A percentile compares a stretch with the other conserved stretches of the same genome.
Conservation (phyloP, 2,797 vertebrate species). For the Catostomus latipinnis region DNA sequence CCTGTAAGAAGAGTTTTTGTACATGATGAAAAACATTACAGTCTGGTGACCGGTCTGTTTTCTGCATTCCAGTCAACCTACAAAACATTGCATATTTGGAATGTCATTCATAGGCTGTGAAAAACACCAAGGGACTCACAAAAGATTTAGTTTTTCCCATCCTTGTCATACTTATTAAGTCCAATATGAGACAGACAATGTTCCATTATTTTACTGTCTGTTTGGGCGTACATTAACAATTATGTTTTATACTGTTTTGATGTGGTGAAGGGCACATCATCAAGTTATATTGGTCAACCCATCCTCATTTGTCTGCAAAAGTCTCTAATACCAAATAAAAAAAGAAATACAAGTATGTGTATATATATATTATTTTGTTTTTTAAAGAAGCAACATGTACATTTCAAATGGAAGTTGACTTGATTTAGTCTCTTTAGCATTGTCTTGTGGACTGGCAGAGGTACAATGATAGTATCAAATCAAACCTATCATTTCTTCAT, state of each 20-base stretch:
- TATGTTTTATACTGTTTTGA: constrained; percentile 60
- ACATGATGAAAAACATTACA: constrained; percentile 53
- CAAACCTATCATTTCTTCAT: neutral
- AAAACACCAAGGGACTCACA: constrained; percentile 58
- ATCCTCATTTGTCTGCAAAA: constrained; percentile 16
- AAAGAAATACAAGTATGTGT: no score
- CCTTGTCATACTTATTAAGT: constrained; percentile 66
- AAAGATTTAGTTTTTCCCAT: constrained; percentile 66
- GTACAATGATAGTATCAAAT: neutral
- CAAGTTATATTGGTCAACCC: constrained; percentile 47
- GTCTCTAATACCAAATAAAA: neutral
- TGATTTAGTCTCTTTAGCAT: neutral
- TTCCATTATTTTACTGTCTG: constrained; percentile 59
- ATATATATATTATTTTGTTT: no score
- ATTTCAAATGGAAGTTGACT: no score
- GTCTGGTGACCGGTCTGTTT: constrained; percentile 40
- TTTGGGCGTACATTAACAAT: constrained; percentile 60
- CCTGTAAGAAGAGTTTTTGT: constrained; percentile 63
- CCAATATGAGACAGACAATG: constrained; percentile 56
- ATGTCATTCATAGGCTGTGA: constrained; percentile 65
- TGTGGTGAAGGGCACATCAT: constrained; percentile 63
- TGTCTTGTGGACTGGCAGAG: neutral
- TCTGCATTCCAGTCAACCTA: constrained; percentile 74
- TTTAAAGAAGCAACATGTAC: no score
- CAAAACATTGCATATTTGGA: constrained; percentile 67